A percentile compares a stretch with the other conserved stretches of the same genome.
phyloP scores from a whole-genome alignment of 2,113 vertebrate genomes.

The Chloroceryle aenea region DNA sequence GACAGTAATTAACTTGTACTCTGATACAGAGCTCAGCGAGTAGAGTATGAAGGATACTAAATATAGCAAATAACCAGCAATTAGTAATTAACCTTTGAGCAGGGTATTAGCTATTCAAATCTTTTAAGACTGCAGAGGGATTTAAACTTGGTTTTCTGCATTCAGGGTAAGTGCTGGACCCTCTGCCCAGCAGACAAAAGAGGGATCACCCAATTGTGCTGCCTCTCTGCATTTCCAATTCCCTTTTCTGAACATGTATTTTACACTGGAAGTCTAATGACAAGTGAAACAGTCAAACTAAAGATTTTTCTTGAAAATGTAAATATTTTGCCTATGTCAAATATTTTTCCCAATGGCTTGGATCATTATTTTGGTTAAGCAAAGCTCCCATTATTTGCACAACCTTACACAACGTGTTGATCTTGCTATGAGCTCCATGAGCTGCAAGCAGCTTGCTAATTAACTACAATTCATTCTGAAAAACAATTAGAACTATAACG shows the following conservation, averaged over 20 bases:
- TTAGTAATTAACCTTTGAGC: conserved; percentile 60
- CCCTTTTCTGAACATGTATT: not conserved
- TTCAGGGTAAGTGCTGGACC: not conserved
- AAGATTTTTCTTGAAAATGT: not conserved
- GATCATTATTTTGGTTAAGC: not conserved
- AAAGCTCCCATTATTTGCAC: not conserved
- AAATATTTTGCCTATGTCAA: not conserved
- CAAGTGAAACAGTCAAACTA: not conserved
- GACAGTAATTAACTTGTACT: not conserved
- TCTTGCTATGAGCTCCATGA: not conserved
- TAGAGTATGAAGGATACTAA: not conserved
- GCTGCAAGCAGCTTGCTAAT: conserved; percentile 31
- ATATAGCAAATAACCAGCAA: conserved; percentile 35
- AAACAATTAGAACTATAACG: not conserved
- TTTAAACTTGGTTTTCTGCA: not conserved
- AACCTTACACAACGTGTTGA: not conserved
- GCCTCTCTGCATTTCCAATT: not conserved
- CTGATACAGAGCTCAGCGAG: not conserved
- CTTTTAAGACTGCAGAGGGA: not conserved
- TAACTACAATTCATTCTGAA: not conserved
- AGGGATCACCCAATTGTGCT: not conserved
- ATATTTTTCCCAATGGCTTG: not conserved
- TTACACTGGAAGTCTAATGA: not conserved
- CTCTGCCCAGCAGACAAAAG: not conserved
- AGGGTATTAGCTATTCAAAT: not conserved